Percentiles rank a stretch among this genome's conserved stretches.
These are phyloP conservation scores for Bellardia pandia DNA, from an alignment of 2,888 invertebrate species.

Conservation along the genomic window DNA sequence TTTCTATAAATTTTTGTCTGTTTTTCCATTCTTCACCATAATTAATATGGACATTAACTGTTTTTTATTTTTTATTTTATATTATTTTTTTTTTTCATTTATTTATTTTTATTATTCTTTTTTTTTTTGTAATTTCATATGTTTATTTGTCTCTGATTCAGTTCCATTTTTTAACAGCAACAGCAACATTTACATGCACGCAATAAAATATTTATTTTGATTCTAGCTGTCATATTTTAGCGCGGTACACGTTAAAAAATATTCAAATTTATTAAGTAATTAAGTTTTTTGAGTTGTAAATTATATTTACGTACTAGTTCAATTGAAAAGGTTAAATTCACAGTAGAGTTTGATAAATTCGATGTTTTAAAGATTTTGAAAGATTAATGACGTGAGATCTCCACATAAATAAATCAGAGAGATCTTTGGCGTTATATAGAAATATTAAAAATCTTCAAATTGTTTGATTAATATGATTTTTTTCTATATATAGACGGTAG, in stretches of 20 bases:
- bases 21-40: slow-evolving; percentile 55
- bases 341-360: neutral
- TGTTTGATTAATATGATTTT: too few species aligned
- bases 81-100: neutral
- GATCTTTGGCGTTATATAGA: too few species aligned
- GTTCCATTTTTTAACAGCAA: slow-evolving; percentile 51
- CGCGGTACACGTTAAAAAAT: slow-evolving; percentile 26
- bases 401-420: too few species aligned
- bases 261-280: neutral
- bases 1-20: slow-evolving; percentile 52
- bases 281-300: neutral
- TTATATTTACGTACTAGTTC: neutral
- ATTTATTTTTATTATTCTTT: slow-evolving; percentile 37
- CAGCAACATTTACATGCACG: slow-evolving; percentile 55
- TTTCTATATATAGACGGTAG: too few species aligned
- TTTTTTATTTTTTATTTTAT: slow-evolving; percentile 51
- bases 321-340: neutral
- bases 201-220: slow-evolving; percentile 45
- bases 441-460: too few species aligned
- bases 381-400: neutral
- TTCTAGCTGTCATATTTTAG: slow-evolving; percentile 37
- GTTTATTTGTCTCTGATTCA: slow-evolving; percentile 22
- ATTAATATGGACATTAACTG: slow-evolving; percentile 69
- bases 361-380: neutral
- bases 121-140: neutral